Evolutionary conservation across 2,797 vertebrate species (phyloP).

Genomic region (Sebastes hopkinsi): DNA sequence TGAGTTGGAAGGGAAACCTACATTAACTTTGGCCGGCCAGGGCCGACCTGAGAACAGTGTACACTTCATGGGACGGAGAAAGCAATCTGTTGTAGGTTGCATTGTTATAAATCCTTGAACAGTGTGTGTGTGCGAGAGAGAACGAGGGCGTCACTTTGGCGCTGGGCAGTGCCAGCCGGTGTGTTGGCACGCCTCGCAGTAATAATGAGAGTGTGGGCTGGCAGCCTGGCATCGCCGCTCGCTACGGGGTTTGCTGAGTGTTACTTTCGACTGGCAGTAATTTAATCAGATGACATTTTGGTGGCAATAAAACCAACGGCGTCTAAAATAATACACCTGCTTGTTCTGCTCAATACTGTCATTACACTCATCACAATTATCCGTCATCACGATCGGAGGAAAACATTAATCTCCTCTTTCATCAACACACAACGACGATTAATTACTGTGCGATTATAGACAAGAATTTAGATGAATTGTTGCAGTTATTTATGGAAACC

Average conservation of each 20-base stretch:
- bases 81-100: slow-evolving; percentile 37
- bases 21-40: slow-evolving; percentile 12
- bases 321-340: background rate
- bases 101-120: slow-evolving; percentile 38
- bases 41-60: slow-evolving; percentile 44
- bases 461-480: background rate
- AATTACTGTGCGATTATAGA: background rate
- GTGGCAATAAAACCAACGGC: background rate
- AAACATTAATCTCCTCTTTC: background rate
- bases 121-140: slow-evolving; percentile 10
- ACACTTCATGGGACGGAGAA: slow-evolving; percentile 14
- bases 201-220: slow-evolving; percentile 57
- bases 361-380: background rate
- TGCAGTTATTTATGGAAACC: background rate
- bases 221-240: slow-evolving; percentile 16
- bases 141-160: slow-evolving; percentile 12
- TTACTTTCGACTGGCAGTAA: slow-evolving; percentile 27
- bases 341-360: background rate
- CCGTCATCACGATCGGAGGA: background rate
- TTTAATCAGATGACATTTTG: slow-evolving; percentile 37
- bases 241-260: background rate
- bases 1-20: slow-evolving; percentile 41
- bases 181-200: slow-evolving; percentile 57
- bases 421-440: background rate
- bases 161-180: slow-evolving; percentile 57